Evolutionary conservation across 2,113 vertebrate genomes (phyloP), one percentile per base, ranked within the genome.

Genomic region (Amazona vittata): DNA sequence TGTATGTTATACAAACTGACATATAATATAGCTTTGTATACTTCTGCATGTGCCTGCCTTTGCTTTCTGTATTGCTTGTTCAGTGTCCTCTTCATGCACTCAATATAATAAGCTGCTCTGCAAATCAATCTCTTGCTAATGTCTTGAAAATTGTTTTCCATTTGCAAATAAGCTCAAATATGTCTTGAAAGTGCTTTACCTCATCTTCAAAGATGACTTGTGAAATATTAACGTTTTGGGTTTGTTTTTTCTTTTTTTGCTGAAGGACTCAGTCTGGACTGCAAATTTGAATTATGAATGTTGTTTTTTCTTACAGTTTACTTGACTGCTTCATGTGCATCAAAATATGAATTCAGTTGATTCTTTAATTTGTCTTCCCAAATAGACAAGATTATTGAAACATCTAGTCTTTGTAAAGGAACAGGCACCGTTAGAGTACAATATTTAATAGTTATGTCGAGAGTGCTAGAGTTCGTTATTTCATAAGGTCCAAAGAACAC

Each of bases 101-200:
- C 83, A 78, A 94, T 62, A 52, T 44, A 78, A 89, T 79, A 70
- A 77, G 47, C 60, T 88, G 83, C 60, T 73, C 74, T 94, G 84
- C 69, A 84, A 82, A 96, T 79, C 82, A 43, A 9, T 76, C 53
- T 78, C 16, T 9, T 89, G 63, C 19, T 84, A 77, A 63, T 77
- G n/a, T 53, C 75, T 93, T 93, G 50, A 35, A 18, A 71, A 79
- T 33, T 60, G 37, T 87, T 89, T 92, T 69, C 69, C 69, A 62
- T 94, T 93, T 92, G 83, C 76, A 79, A 83, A 78, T 83, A 84
- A 95, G 60, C 35, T 97, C n/a, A 35, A 84, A 68, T 82, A 33
- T 46, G n/a, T 81, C 67, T 87, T 93, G 60, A 39, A 92, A 91
- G 82, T 83, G 83, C 86, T 96, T 88, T 81, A 50, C 63, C 57